Base-by-base conservation (phyloP, 2,888 invertebrate species). In the Drosophila crucigera region DNA sequence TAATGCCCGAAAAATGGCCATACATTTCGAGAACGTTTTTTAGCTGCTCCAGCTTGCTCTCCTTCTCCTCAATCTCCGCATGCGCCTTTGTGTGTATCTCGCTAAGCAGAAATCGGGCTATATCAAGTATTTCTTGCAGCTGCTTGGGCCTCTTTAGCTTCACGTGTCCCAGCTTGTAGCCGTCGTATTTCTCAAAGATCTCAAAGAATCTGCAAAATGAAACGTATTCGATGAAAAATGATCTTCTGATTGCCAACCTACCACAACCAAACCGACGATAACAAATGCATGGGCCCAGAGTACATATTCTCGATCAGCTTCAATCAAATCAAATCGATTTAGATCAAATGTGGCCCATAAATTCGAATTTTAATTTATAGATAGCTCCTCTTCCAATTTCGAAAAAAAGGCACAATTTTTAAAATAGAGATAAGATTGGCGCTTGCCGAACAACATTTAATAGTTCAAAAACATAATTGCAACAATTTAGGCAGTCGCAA, bases 11-110 rank as follows among this genome's bases (percentile, higher is more conserved):
- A 94, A 99, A 99, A 94, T 99, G 98, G 0, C 99, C 99, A 93
- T 99, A 99, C 99, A 99, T 99, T 95, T 99, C 99, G n/a, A 99
- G 94, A 50, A 99, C 99, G 90, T 98, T 97, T 94, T 99, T 99
- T 30, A 99, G 95, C 93, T 99, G 99, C 91, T 99, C 99, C 80
- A 99, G 94, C 94, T 99, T 99, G 55, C 97, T 97, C 91, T 98
- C 98, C 92, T 99, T 99, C 94, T 99, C 99, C 92, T 99, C 99
- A 41, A 99, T 96, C 94, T 98, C 98, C 0, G 97, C 97, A 91
- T 98, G 98, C 73, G 97, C 96, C 63, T 97, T 95, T 67, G 97
- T 97, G 92, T 98, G 97, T 78, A 98, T 97, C 93, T 99, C 99
- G 1, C 96, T 95, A 30, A 99, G 94, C 65, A 99, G 94, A 72